Percentiles rank a stretch among this genome's conserved stretches.
Evolutionary conservation across 2,888 invertebrate species (phyloP).

Genomic region (Reticulitermes lucifugus): DNA sequence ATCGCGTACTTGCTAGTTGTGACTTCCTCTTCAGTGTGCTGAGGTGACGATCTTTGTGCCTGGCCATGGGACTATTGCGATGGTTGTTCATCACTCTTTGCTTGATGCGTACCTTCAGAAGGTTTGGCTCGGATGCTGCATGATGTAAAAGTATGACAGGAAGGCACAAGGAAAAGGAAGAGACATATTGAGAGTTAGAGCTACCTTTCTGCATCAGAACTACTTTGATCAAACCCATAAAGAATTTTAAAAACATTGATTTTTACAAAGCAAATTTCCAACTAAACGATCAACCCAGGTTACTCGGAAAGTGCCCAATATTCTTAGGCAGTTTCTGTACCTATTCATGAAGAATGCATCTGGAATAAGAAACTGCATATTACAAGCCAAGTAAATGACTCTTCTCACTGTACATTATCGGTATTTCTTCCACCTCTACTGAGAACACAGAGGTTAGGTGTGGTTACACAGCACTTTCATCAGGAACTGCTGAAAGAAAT

Average conservation of each 20-base stretch:
- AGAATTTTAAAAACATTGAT: not conserved
- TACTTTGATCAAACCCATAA: constrained; percentile 25
- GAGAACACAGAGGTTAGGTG: too few relatives aligned
- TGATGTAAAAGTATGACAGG: constrained; percentile 56
- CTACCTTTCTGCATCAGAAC: constrained; percentile 22
- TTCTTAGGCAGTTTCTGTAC: too few relatives aligned
- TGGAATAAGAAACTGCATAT: too few relatives aligned
- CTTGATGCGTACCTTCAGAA: constrained; percentile 92
- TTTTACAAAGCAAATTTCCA: too few relatives aligned
- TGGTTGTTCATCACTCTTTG: constrained; percentile 94
- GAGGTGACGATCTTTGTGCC: constrained; percentile 81
- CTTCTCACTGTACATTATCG: too few relatives aligned
- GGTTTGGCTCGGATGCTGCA: constrained; percentile 96
- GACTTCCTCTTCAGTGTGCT: constrained; percentile 81
- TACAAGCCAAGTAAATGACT: too few relatives aligned
- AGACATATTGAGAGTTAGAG: constrained; percentile 46
- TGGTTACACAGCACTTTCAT: too few relatives aligned
- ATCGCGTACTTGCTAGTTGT: constrained; percentile 69
- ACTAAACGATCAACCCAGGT: too few relatives aligned
- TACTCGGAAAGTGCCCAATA: too few relatives aligned
- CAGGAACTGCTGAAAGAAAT: too few relatives aligned
- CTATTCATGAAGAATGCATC: too few relatives aligned
- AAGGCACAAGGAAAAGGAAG: constrained; percentile 43
- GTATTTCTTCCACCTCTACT: too few relatives aligned
- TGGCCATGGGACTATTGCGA: constrained; percentile 89